These are phyloP conservation scores for Trichogramma evanescens DNA, from an alignment of 2,888 invertebrate species.

Conservation along the genomic window DNA sequence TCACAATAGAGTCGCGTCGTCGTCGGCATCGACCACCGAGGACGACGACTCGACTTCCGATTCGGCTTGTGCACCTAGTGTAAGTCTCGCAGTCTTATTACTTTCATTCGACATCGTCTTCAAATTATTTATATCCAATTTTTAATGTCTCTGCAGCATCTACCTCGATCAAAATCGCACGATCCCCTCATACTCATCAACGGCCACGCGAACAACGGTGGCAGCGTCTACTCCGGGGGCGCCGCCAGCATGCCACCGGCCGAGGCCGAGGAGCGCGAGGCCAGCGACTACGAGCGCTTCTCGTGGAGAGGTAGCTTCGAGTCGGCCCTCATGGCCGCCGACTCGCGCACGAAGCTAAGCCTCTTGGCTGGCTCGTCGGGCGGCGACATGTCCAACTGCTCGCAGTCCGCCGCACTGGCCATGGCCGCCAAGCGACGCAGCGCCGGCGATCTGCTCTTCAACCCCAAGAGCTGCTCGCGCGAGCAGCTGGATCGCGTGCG, in stretches of 20 bases:
- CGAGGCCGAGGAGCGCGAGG: slow-evolving; percentile 48
- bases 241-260: slow-evolving; percentile 23
- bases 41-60: slow-evolving; percentile 70
- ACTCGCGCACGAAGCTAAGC: slow-evolving; percentile 72
- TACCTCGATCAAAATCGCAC: slow-evolving; percentile 76
- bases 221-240: slow-evolving; percentile 24
- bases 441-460: slow-evolving; percentile 75
- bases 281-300: slow-evolving; percentile 82
- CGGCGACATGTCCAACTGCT: slow-evolving; percentile 47
- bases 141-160: slow-evolving; percentile 49
- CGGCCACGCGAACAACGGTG: slow-evolving; percentile 35
- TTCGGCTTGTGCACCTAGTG: slow-evolving; percentile 46
- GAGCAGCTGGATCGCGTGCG: slow-evolving; percentile 66
- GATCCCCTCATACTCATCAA: slow-evolving; percentile 58
- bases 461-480: slow-evolving; percentile 70
- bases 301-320: slow-evolving; percentile 91
- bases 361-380: slow-evolving; percentile 58
- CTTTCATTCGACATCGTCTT: too few species aligned
- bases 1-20: slow-evolving; percentile 53
- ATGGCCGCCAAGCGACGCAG: slow-evolving; percentile 73
- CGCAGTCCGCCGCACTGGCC: slow-evolving; percentile 59
- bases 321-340: slow-evolving; percentile 80
- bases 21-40: slow-evolving; percentile 58
- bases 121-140: too few species aligned
- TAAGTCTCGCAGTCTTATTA: neutral